phyloP scores from a whole-genome alignment of 2,797 vertebrate genomes.

The Paratrypauchen microcephalus region DNA sequence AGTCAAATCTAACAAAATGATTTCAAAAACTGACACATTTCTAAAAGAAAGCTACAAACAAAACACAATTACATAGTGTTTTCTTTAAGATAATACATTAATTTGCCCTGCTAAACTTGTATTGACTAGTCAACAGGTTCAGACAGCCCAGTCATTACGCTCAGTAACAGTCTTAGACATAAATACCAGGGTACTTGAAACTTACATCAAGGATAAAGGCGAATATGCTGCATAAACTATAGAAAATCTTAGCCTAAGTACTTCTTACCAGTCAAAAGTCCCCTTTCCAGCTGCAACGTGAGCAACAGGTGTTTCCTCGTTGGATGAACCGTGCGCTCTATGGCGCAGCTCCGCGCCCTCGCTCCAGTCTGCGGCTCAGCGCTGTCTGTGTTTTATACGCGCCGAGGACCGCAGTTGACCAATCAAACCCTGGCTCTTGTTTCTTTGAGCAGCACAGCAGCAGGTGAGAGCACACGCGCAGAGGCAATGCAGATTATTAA shows the following conservation, averaged over 20 bases:
- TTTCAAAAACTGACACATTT: no score
- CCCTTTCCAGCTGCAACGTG: slow-evolving; percentile 16
- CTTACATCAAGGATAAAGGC: background rate
- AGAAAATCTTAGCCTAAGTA: background rate
- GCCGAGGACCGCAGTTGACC: slow-evolving; percentile 54
- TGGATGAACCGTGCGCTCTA: slow-evolving; percentile 34
- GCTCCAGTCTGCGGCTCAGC: slow-evolving; percentile 40
- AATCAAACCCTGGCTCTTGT: slow-evolving; percentile 47
- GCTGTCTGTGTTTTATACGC: slow-evolving; percentile 59
- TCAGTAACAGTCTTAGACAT: slow-evolving; percentile 6
- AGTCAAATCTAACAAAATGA: no score
- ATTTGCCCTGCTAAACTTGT: slow-evolving; percentile 1
- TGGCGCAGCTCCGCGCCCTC: slow-evolving; percentile 52
- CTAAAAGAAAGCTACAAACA: background rate
- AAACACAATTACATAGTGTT: background rate
- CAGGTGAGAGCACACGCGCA: slow-evolving; percentile 8
- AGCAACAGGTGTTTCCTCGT: slow-evolving; percentile 42
- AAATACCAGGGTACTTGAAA: background rate
- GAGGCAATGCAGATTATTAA: background rate
- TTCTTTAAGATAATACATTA: background rate
- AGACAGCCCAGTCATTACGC: slow-evolving; percentile 15
- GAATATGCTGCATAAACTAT: background rate
- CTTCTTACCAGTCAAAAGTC: slow-evolving; percentile 43
- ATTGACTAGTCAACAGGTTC: slow-evolving; percentile 43
- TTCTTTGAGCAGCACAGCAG: slow-evolving; percentile 17